A percentile compares a stretch with the other conserved stretches of the same genome.
Evolutionary conservation across 2,888 invertebrate genomes (phyloP).

Genomic region (Cyclophora punctaria): DNA sequence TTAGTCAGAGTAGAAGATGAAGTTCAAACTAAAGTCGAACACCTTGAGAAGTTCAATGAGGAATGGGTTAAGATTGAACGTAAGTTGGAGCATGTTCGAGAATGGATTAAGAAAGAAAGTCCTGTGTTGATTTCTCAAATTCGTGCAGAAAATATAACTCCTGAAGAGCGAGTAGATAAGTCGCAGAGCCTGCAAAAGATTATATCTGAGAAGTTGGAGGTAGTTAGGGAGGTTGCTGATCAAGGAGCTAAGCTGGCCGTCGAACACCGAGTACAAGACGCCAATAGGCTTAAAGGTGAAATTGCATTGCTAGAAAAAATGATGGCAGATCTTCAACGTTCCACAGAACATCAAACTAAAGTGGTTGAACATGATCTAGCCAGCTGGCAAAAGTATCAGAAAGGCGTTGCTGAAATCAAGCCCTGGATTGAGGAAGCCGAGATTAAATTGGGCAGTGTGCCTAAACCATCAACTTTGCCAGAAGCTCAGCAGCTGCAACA

Average conservation of each 20-base stretch:
- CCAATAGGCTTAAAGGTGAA: conserved; percentile 83
- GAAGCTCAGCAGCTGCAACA: conserved; percentile 88
- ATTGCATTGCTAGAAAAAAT: conserved; percentile 84
- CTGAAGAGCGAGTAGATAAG: conserved; percentile 87
- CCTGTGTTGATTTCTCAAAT: conserved; percentile 84
- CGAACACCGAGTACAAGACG: conserved; percentile 80
- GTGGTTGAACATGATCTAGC: conserved; percentile 85
- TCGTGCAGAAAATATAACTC: conserved; percentile 84
- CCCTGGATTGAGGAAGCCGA: conserved; percentile 94
- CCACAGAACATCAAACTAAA: conserved; percentile 84
- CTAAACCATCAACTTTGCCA: conserved; percentile 84
- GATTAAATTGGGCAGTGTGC: conserved; percentile 81
- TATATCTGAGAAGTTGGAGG: conserved; percentile 83
- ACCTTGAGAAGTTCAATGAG: conserved; percentile 86
- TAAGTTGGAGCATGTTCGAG: conserved; percentile 83
- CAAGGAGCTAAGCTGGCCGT: conserved; percentile 84
- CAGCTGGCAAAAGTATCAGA: conserved; percentile 90
- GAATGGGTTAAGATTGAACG: conserved; percentile 88
- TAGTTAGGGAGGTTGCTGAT: conserved; percentile 82
- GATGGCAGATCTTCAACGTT: conserved; percentile 83
- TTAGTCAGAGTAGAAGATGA: conserved; percentile 85
- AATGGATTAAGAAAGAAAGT: conserved; percentile 87
- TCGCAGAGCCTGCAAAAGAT: conserved; percentile 84
- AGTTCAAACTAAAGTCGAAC: conserved; percentile 84
- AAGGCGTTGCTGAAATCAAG: conserved; percentile 84